These are phyloP conservation scores for Apostichopus leukothele DNA, from an alignment of 53 echinoderm and acorn worm species.

Conservation along the genomic window DNA sequence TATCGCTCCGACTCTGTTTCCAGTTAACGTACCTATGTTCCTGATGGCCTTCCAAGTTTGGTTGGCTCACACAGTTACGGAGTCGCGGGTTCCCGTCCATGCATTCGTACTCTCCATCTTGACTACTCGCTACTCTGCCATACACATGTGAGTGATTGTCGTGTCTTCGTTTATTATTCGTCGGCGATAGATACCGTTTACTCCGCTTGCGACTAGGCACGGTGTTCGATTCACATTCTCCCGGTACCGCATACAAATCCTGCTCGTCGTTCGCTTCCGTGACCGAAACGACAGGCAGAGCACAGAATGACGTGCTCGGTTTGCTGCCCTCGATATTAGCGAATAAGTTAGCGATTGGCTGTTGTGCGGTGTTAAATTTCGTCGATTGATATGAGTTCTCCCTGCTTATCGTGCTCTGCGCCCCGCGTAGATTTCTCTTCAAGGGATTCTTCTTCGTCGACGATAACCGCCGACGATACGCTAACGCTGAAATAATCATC, in stretches of 20 bases:
- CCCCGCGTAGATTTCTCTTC: background rate
- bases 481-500: background rate
- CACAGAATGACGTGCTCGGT: background rate
- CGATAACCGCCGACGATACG: conserved; percentile 1
- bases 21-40: conserved; percentile 40
- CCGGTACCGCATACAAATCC: conserved; percentile 17
- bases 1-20: background rate
- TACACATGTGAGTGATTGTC: background rate
- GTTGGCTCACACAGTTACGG: conserved; percentile 33
- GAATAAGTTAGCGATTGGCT: background rate
- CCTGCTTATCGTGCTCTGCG: conserved; percentile 12
- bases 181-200: conserved; percentile 33
- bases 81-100: conserved; percentile 1
- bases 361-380: background rate
- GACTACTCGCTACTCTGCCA: background rate
- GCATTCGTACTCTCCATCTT: background rate
- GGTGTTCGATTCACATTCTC: conserved; percentile 40
- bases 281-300: background rate
- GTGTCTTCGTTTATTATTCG: conserved; percentile 9
- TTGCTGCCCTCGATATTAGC: conserved; percentile 13
- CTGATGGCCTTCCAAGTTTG: conserved; percentile 15
- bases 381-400: conserved; percentile 30
- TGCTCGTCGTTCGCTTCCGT: background rate
- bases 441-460: conserved; percentile 2
- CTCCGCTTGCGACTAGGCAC: conserved; percentile 12